A percentile compares a stretch with the other conserved stretches of the same genome.
These are phyloP conservation scores for Sebastes oblongus DNA, from an alignment of 2,797 vertebrate species.

Conservation along the genomic window DNA sequence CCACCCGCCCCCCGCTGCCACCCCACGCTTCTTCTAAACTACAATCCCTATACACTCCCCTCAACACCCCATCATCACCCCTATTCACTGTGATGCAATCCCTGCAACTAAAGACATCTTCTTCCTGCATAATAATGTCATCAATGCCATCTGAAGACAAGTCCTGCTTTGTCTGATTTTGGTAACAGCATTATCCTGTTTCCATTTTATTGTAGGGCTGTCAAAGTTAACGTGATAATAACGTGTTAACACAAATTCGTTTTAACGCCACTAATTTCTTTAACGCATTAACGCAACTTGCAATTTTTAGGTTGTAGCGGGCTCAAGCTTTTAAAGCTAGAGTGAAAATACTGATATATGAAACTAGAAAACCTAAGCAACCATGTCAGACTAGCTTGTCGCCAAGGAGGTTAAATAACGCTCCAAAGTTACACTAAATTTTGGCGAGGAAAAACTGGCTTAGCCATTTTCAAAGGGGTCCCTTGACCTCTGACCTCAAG, in stretches of 20 bases:
- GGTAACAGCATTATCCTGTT: not conserved
- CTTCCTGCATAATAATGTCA: constrained; percentile 37
- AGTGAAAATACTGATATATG: too few relatives aligned
- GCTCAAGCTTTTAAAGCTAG: too few relatives aligned
- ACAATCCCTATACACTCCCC: constrained; percentile 15
- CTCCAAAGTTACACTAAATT: too few relatives aligned
- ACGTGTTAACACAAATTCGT: not conserved
- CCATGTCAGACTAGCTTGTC: too few relatives aligned
- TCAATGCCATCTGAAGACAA: constrained; percentile 4
- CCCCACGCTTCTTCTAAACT: constrained; percentile 25
- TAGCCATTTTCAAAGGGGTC: too few relatives aligned
- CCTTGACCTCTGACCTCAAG: too few relatives aligned
- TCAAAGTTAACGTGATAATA: not conserved
- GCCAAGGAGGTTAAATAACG: too few relatives aligned
- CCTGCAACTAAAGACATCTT: constrained; percentile 28
- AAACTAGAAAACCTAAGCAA: too few relatives aligned
- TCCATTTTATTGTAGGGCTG: not conserved
- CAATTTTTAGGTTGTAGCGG: too few relatives aligned
- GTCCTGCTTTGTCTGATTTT: constrained; percentile 13
- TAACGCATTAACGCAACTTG: too few relatives aligned
- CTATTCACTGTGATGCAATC: constrained; percentile 32
- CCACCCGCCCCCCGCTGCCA: constrained; percentile 26
- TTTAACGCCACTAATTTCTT: too few relatives aligned
- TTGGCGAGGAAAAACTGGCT: too few relatives aligned
- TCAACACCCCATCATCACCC: constrained; percentile 46